Evolutionary conservation across 2,888 invertebrate species (phyloP), one percentile per base, ranked within the genome.

Genomic region (Drosophila sordidula): DNA sequence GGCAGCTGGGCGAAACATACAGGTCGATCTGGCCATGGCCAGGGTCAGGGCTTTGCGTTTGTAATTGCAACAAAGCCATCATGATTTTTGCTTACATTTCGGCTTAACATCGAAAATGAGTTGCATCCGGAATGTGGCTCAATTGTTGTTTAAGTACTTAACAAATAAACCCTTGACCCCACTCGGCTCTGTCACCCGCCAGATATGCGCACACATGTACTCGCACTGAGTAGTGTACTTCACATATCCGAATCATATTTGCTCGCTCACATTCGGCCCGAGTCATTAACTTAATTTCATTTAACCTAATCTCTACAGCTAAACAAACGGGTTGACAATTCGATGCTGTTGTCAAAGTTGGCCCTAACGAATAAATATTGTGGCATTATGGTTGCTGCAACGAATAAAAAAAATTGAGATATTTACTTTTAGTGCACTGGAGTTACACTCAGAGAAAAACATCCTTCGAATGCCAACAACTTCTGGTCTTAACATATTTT

Each of bases 31-130:
- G 12, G 11, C 8, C 22, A 22, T 22, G 22, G 18, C 12, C 22
- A 22, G 4, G 42, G 54, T 25, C 34, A 39, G 51, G 22, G 62
- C 67, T 72, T 75, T 72, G 56, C 59, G 57, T 18, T 59, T 72
- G 68, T 73, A 75, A 77, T 77, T 75, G 78, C 75, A 68, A 52
- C 73, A 77, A 75, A 73, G 75, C 73, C 78, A 72, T 77, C 61
- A 75, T 75, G 75, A 75, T 77, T 77, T 75, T 75, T 75, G 78
- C 78, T 77, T 77, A 77, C 73, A 73, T 58, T 72, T 75, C 14
- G 59, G 73, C 75, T 75, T 75, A 75, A 73, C 75, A 77, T 55
- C 73, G 56, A 46, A 68, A 75, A 70, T 61, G 51, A 57, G 56
- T 58, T 44, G 56, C 63, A 42, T 50, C 26, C 52, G 41, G 42